phyloP scores from a whole-genome alignment of 2,888 invertebrate species.

The Diarsia dahlii region DNA sequence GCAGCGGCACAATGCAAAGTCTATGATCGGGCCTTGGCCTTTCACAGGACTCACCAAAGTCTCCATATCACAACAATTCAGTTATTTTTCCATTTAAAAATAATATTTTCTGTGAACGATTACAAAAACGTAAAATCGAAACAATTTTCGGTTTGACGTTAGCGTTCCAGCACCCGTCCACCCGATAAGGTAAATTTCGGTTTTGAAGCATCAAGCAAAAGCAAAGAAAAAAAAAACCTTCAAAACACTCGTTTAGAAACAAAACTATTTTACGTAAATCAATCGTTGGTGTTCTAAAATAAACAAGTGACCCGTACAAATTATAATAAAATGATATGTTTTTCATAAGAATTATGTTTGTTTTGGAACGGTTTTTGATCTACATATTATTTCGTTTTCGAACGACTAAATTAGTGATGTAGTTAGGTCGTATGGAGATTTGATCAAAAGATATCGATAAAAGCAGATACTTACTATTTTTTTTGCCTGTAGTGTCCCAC shows the following conservation, averaged over 20 bases:
- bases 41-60: slow-evolving; percentile 59
- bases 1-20: slow-evolving; percentile 85
- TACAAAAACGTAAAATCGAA: slow-evolving; percentile 46
- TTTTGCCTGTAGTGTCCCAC: no score
- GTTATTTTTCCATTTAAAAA: slow-evolving; percentile 64
- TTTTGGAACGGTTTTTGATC: no score
- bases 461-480: no score
- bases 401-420: no score
- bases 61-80: slow-evolving; percentile 68
- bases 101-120: slow-evolving; percentile 31
- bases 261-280: neutral
- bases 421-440: no score
- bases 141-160: slow-evolving; percentile 43
- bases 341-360: no score
- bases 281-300: neutral
- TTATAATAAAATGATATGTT: neutral
- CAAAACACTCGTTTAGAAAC: neutral
- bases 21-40: slow-evolving; percentile 81
- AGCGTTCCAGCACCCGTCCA: slow-evolving; percentile 24
- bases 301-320: neutral
- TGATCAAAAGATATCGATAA: no score
- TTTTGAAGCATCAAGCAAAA: slow-evolving; percentile 7
- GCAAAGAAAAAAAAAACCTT: neutral
- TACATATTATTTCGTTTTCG: no score
- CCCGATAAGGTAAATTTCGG: neutral